Conservation (phyloP, 2,888 invertebrate genomes). For the Thecocarcelia acutangulata region DNA sequence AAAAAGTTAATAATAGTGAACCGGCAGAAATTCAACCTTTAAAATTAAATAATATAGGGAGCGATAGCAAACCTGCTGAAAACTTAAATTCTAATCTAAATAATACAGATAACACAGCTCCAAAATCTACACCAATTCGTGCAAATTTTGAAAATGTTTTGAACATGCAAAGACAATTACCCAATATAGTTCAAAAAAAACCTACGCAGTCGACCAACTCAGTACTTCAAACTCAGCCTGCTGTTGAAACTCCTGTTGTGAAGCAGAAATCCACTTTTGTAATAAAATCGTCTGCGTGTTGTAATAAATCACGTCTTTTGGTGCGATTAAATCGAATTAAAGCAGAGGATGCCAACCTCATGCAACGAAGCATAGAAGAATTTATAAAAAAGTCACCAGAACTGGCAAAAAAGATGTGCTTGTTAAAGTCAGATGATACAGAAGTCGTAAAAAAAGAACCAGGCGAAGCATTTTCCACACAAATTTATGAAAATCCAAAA, state of each 20-base stretch:
- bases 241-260: neutral
- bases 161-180: conserved; percentile 73
- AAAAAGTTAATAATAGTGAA: neutral
- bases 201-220: too few relatives aligned
- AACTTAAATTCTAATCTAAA: neutral
- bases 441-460: conserved; percentile 22
- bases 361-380: conserved; percentile 85
- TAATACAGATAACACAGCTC: neutral
- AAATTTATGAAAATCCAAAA: conserved; percentile 10
- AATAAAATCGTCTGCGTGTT: conserved; percentile 49
- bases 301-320: conserved; percentile 78
- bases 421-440: conserved; percentile 73
- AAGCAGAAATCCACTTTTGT: conserved; percentile 60
- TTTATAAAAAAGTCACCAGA: conserved; percentile 85
- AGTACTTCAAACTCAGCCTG: conserved; percentile 3
- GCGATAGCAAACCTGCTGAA: neutral
- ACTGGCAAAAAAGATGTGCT: conserved; percentile 84
- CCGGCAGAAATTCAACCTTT: neutral
- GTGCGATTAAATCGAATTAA: conserved; percentile 81
- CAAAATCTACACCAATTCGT: conserved; percentile 55
- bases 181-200: conserved; percentile 18
- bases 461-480: neutral
- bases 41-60: neutral
- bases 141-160: conserved; percentile 76
- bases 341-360: conserved; percentile 83